Evolutionary conservation across 1,140 invertebrate genomes (phyloP), one percentile per base, ranked within the genome.

Genomic region (Leptinotarsa defecta): DNA sequence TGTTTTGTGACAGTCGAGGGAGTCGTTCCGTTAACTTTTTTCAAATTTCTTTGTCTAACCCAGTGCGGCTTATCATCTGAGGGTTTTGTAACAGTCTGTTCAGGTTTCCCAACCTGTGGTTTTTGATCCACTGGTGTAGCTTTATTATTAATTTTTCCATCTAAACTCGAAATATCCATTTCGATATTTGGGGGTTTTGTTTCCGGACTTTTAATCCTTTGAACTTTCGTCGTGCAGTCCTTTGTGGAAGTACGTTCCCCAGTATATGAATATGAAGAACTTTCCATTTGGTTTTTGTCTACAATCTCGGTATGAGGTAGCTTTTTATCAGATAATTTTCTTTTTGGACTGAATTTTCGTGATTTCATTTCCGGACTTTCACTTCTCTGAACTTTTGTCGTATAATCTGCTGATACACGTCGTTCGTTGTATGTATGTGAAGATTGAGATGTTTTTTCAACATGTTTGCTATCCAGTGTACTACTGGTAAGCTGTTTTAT

Each of bases 31-130:
- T 73, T 78, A 27, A 74, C 68, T 76, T 85, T 85, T 22, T 74
- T 81, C 69, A 85, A 77, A 65, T 80, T 81, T 68, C 82, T 76
- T 52, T 85, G 81, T 49, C 77, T 83, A 13, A 83, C 79, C 84
- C 84, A 85, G 67, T 84, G 83, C 15, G 84, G 84, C 65, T 81
- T 79, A 19, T 79, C 77, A 75, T 84, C 80, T 34, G 74, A 76
- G 11, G 78, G 71, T 61, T 77, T 80, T 43, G 34, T 43, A 43
- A 43, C 34, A 19, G 75, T 79, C n/a, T 79, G 75, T 71, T 74
- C 74, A 8, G 69, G 43, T 76, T 76, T 62, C 20, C n/a, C 74
- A 3, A 76, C 79, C 57, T 34, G 76, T 77, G 19, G 73, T 74
- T 74, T 76, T 77, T 13, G 72, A 6, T 64, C 20, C 8, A 17